Evolutionary conservation across 2,113 vertebrate genomes (phyloP).

Genomic region (Heliornis fulica): DNA sequence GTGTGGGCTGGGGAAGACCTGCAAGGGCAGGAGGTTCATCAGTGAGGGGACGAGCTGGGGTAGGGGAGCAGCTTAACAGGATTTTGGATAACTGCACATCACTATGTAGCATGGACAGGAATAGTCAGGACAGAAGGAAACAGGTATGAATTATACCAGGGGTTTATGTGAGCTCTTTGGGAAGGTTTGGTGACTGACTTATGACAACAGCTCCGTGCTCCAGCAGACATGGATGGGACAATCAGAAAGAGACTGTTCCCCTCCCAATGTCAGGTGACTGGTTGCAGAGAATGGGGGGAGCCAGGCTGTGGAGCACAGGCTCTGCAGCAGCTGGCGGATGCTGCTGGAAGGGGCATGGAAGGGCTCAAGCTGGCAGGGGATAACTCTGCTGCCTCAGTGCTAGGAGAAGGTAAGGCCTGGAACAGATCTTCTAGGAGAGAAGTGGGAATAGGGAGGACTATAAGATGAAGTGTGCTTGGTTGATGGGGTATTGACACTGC

Average conservation of each 20-base stretch:
- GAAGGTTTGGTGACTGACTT: background rate
- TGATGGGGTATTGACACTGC: background rate
- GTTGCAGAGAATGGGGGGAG: background rate
- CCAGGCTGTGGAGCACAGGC: background rate
- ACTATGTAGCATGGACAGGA: background rate
- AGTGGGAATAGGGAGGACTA: background rate
- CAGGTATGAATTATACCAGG: background rate
- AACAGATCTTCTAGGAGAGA: background rate
- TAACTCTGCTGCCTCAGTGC: background rate
- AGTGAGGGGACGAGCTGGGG: background rate
- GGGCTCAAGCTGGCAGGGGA: background rate
- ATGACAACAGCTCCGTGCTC: background rate
- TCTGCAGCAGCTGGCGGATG: background rate
- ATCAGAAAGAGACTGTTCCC: background rate
- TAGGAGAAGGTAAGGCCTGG: background rate
- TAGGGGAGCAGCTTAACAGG: background rate
- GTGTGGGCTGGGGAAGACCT: background rate
- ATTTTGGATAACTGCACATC: background rate
- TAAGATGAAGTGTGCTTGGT: fast-evolving
- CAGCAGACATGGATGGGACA: background rate
- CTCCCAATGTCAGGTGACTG: background rate
- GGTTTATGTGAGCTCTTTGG: background rate
- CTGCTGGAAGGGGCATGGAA: background rate
- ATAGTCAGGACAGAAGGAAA: background rate
- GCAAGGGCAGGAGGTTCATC: background rate